Evolutionary conservation across 2,888 invertebrate genomes (phyloP).

Genomic region (Megaustenia siamemsis): DNA sequence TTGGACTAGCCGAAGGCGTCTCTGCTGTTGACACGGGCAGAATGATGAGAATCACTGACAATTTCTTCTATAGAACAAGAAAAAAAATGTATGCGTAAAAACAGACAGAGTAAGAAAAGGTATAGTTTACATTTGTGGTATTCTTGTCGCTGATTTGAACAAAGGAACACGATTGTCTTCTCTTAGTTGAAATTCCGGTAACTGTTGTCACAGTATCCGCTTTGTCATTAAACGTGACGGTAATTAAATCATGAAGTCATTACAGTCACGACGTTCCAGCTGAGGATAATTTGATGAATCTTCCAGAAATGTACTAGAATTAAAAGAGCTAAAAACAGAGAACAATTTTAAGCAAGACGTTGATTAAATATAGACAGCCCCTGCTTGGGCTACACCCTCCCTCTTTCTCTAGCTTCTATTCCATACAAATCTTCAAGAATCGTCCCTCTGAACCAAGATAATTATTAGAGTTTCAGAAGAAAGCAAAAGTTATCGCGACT

Average conservation of each 20-base stretch:
- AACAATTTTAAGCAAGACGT: too few species aligned
- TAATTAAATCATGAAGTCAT: background rate
- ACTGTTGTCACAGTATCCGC: background rate
- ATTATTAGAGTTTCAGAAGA: too few species aligned
- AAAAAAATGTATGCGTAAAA: background rate
- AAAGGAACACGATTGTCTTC: background rate
- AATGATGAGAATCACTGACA: constrained; percentile 9
- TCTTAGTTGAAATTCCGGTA: background rate
- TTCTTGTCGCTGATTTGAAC: background rate
- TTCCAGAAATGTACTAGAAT: background rate
- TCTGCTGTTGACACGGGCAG: constrained; percentile 46
- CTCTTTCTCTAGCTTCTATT: too few species aligned
- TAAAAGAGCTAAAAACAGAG: background rate
- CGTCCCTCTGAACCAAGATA: too few species aligned
- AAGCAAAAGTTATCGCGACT: too few species aligned
- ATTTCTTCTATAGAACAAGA: background rate
- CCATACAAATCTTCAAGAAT: too few species aligned
- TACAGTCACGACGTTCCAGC: background rate
- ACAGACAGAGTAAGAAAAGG: background rate
- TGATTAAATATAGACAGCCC: background rate
- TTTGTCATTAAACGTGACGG: background rate
- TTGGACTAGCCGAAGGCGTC: constrained; percentile 33
- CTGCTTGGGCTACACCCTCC: background rate
- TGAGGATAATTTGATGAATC: background rate
- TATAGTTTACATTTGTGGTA: background rate